Evolutionary conservation across 2,797 vertebrate genomes (phyloP), one percentile per base, ranked within the genome.

Genomic region (Oceanodroma leucorhoa): DNA sequence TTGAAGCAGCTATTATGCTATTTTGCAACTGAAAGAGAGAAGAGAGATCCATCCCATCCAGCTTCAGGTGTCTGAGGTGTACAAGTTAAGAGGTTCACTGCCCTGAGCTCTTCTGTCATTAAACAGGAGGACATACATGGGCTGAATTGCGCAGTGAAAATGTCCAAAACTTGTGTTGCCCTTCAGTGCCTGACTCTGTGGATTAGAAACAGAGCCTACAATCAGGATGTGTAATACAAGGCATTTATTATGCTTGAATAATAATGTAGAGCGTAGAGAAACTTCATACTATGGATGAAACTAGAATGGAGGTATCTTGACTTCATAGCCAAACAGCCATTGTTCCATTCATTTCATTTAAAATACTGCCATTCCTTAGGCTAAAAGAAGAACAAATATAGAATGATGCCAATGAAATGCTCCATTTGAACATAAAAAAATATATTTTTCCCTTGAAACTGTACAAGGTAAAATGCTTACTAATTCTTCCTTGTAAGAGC

Each of bases 91-190:
- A 95, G 34, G 32, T 32, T 83, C 83, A 41, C 8, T 43, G 23
- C 55, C 18, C 46, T 65, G 41, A 94, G 23, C 45, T 64, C 36
- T 84, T 82, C 41, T 65, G 2, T 30, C 34, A 30, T 5, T 83
- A 14, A 50, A 58, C 14, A 51, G 1, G 1, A 54, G 14, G 61
- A 71, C 9, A 53, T 14, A 53, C 0, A 1, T 9, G 23, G 57
- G 36, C 50, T 93, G 53, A 88, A 67, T 0, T 64, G 32, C 0
- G 2, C 19, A 69, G 19, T 0, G 10, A 80, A 87, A 89, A 38
- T 2, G 5, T 26, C 18, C 54, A 82, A 50, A 83, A 71, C 10
- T 51, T 57, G 14, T 41, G 23, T 1, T 91, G 26, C 19, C 9
- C 38, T 60, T 75, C 73, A 83, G 36, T 48, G 65, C 14, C 48